Percentiles rank a stretch among this genome's conserved stretches.
Conservation (phyloP, 2,888 invertebrate genomes). For the Incurvaria masculella region DNA sequence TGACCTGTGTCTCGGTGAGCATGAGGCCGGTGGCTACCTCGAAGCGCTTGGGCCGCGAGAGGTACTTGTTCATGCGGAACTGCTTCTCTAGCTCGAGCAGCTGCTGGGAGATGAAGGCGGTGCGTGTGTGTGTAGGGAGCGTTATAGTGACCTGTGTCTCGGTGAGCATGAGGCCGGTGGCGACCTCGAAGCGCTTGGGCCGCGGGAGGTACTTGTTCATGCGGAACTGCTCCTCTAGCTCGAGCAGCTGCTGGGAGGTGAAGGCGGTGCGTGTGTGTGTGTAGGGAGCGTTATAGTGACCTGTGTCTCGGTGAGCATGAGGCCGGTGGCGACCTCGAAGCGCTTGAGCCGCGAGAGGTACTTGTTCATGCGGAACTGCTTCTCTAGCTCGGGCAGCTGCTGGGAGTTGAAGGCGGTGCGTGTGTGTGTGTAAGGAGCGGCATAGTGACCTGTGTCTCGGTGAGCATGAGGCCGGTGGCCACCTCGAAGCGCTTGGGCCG, state of each 20-base stretch:
- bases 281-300: conserved; percentile 55
- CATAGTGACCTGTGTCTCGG: conserved; percentile 89
- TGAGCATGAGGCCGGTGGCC: conserved; percentile 94
- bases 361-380: conserved; percentile 98
- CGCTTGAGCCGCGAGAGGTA: conserved; percentile 97
- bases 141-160: conserved; percentile 84
- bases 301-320: conserved; percentile 98
- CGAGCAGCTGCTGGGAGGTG: conserved; percentile 95
- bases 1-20: conserved; percentile 97
- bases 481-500: conserved; percentile 98
- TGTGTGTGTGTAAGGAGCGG: conserved; percentile 60
- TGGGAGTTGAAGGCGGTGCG: conserved; percentile 98
- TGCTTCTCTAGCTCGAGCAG: conserved; percentile 96
- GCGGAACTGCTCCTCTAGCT: conserved; percentile 97
- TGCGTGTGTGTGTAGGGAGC: conserved; percentile 74
- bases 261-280: conserved; percentile 98
- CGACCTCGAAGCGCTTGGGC: conserved; percentile 98
- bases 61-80: conserved; percentile 98
- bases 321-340: conserved; percentile 96
- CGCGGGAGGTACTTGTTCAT: conserved; percentile 98
- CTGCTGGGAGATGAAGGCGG: conserved; percentile 98
- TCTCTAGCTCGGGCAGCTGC: conserved; percentile 94
- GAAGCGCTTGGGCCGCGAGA: conserved; percentile 96
- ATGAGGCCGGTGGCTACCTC: conserved; percentile 97
- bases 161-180: conserved; percentile 94